phyloP scores from a whole-genome alignment of 2,888 invertebrate genomes.

The Orthosia cruda region DNA sequence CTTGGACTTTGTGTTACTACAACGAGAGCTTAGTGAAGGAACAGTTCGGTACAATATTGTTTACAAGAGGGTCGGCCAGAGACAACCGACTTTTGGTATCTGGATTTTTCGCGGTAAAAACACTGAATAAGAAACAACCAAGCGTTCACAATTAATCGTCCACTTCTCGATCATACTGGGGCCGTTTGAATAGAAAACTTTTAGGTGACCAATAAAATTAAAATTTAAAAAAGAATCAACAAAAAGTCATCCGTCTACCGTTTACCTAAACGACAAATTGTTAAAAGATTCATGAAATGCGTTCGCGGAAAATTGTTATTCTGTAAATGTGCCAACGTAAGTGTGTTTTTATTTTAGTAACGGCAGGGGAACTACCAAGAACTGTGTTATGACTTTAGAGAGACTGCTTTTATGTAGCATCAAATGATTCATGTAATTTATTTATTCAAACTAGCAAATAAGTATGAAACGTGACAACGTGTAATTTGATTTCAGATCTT shows the following conservation, averaged over 20 bases:
- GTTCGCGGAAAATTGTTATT: constrained; percentile 48
- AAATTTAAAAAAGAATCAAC: neutral
- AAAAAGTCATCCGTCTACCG: constrained; percentile 13
- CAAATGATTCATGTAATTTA: neutral
- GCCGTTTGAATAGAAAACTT: neutral
- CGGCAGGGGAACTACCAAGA: constrained; percentile 26
- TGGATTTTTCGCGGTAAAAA: neutral
- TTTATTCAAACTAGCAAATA: neutral
- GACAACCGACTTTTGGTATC: neutral
- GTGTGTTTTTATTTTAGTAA: constrained; percentile 47
- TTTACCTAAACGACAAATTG: constrained; percentile 54
- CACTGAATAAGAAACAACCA: no score
- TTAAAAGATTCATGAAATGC: constrained; percentile 68
- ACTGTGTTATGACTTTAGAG: constrained; percentile 34
- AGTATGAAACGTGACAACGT: neutral
- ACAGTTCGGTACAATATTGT: constrained; percentile 57
- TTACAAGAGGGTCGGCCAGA: constrained; percentile 37
- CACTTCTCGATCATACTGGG: neutral
- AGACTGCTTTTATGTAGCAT: neutral
- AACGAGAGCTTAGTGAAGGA: constrained; percentile 47
- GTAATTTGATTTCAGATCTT: neutral
- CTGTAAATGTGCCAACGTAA: constrained; percentile 43
- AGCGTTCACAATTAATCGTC: neutral
- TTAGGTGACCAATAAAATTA: neutral
- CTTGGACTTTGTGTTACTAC: constrained; percentile 36